Percentiles rank a stretch among this genome's conserved stretches.
These are phyloP conservation scores for Papilio machaon DNA, from an alignment of 1,140 invertebrate genomes.

Conservation along the genomic window DNA sequence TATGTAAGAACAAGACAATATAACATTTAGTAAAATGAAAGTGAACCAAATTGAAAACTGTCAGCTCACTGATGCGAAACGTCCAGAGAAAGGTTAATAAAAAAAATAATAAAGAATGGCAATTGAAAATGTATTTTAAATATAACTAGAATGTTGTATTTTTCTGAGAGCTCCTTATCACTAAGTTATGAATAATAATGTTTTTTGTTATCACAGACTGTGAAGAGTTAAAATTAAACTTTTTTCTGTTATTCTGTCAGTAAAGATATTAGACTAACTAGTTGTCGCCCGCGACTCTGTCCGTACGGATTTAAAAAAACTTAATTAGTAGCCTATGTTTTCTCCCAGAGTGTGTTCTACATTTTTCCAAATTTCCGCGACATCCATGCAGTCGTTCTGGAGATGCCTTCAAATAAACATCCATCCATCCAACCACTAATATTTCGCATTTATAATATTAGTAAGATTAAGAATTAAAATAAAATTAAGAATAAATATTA, in stretches of 20 bases:
- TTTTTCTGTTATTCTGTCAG: background rate
- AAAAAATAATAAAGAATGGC: background rate
- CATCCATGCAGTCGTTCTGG: too few relatives aligned
- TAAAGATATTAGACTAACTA: background rate
- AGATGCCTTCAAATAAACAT: too few relatives aligned
- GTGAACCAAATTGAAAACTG: slow-evolving; percentile 9
- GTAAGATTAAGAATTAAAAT: too few relatives aligned
- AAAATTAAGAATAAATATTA: too few relatives aligned
- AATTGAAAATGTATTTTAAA: background rate
- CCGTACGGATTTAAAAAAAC: too few relatives aligned
- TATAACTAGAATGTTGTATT: background rate
- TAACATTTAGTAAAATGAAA: slow-evolving; percentile 3
- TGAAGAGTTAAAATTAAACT: background rate
- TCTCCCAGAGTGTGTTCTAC: too few relatives aligned
- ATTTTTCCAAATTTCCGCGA: too few relatives aligned
- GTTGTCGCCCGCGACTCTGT: too few relatives aligned
- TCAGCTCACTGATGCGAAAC: background rate
- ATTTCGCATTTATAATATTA: too few relatives aligned
- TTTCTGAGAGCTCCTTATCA: background rate
- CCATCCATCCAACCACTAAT: too few relatives aligned
- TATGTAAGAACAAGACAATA: background rate
- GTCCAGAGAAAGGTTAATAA: background rate
- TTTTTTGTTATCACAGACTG: background rate
- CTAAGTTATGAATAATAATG: background rate
- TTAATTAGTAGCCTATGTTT: too few relatives aligned